Conservation (phyloP, 92 coral and sea anemone genomes). For the Siderastrea siderea region DNA sequence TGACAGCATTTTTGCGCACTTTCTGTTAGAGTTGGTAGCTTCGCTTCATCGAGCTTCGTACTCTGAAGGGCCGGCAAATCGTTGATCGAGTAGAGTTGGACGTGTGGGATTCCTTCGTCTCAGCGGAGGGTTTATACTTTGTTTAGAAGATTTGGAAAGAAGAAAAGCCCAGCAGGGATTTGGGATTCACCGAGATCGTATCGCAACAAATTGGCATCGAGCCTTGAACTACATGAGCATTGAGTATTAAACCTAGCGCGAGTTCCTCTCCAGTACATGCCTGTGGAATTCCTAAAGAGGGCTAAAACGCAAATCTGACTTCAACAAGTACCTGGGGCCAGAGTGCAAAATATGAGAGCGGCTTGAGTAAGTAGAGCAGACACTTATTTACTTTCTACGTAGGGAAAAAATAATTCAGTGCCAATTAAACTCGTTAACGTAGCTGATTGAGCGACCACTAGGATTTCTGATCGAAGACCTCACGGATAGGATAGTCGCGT, state of each 20-base stretch:
- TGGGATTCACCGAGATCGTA: slow-evolving; percentile 30
- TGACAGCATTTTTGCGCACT: slow-evolving; percentile 34
- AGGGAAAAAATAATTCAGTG: slow-evolving; percentile 3
- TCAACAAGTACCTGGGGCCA: slow-evolving; percentile 15
- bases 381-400: neutral
- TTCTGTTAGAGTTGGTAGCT: neutral
- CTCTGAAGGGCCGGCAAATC: neutral
- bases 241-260: neutral
- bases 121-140: neutral
- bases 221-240: slow-evolving; percentile 19
- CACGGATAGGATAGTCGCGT: slow-evolving; percentile 14
- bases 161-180: slow-evolving; percentile 42
- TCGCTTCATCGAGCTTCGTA: neutral
- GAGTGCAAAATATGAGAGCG: neutral
- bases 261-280: neutral
- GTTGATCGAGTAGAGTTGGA: neutral
- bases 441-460: neutral
- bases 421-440: slow-evolving; percentile 4
- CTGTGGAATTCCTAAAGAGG: slow-evolving; percentile 16
- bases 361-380: slow-evolving; percentile 10
- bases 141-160: slow-evolving; percentile 16
- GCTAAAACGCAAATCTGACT: slow-evolving; percentile 34
- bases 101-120: neutral
- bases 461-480: slow-evolving; percentile 14
- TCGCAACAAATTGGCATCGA: slow-evolving; percentile 38